Evolutionary conservation across 2,113 vertebrate species (phyloP).

Genomic region (Chloropsis hardwickii): DNA sequence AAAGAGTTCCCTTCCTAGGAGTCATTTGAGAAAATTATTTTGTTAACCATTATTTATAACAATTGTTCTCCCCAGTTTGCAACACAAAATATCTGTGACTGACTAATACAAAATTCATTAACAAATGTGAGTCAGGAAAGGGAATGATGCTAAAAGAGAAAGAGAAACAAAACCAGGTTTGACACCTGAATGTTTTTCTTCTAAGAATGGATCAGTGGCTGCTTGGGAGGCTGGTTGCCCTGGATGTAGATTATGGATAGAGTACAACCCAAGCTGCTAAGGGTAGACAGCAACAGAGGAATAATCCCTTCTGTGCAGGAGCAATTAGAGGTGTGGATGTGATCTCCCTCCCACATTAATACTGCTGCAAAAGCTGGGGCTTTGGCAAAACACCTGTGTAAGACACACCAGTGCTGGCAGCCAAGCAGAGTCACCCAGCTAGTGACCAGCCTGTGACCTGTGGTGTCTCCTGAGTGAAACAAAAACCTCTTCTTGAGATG

Average conservation of each 20-base stretch:
- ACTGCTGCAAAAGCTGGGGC: neutral
- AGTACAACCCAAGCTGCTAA: neutral
- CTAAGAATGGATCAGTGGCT: neutral
- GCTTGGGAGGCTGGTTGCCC: neutral
- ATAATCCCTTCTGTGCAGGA: neutral
- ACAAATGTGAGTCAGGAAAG: neutral
- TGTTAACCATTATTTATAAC: neutral
- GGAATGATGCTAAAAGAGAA: neutral
- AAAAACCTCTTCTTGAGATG: neutral
- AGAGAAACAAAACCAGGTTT: neutral
- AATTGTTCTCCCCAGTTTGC: neutral
- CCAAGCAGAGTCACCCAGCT: neutral
- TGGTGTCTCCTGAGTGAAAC: neutral
- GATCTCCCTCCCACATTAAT: neutral
- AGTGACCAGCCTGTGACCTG: neutral
- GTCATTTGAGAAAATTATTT: neutral
- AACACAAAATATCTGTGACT: neutral
- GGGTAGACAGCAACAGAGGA: neutral
- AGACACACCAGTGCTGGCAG: neutral
- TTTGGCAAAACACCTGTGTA: neutral
- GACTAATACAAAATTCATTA: neutral
- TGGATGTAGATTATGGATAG: accelerated
- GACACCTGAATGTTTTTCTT: neutral
- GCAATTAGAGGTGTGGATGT: neutral
- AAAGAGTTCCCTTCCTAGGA: neutral